Base-by-base conservation (phyloP, 2,888 invertebrate genomes). In the Idaea aversata region DNA sequence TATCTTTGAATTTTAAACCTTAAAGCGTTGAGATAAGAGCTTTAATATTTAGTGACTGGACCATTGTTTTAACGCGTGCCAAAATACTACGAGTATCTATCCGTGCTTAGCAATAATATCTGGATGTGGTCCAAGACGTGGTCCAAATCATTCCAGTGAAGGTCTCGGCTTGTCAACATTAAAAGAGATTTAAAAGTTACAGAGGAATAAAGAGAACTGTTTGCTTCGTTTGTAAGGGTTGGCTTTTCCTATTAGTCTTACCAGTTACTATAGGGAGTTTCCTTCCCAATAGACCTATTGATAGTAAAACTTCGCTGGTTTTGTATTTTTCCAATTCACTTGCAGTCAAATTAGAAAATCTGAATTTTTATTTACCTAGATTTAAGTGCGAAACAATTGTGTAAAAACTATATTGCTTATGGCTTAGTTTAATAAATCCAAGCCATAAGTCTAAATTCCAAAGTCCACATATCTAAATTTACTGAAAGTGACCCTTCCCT, bases 41-140 rank as follows among this genome's bases (percentile, higher is more conserved):
- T 69, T 65, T 13, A 47, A 5, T 13, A 47, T 47, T 13, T 0
- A 10, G 0, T 47, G 3, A 10, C 47, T 47, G 47, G 47, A 47
- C 47, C 13, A 78, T 65, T 64, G 63, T 59, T 10, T 47, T 47
- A 47, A 10, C 47, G 47, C 60, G 75, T 87, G 88, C 88, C 88
- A 88, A 86, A 79, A 77, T 59, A 71, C 72, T 73, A 47, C 47
- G 13, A 47, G 7, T 74, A 76, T 80, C 74, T 80, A 73, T 76
- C 71, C 69, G 72, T 75, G 82, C 82, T 82, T 80, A 80, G 82
- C 75, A 77, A 82, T 85, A 84, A 80, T 68, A 69, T 72, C 78
- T 87, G 86, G 86, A 81, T 70, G 38, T 61, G 61, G 66, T 83
- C 88, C 88, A 88, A 86, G 74, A 71, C 71, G 70, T 75, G 13